A percentile compares a stretch with the other conserved stretches of the same genome.
phyloP scores from a whole-genome alignment of 2,797 vertebrate genomes.

The Myiothlypis chrysogaster region DNA sequence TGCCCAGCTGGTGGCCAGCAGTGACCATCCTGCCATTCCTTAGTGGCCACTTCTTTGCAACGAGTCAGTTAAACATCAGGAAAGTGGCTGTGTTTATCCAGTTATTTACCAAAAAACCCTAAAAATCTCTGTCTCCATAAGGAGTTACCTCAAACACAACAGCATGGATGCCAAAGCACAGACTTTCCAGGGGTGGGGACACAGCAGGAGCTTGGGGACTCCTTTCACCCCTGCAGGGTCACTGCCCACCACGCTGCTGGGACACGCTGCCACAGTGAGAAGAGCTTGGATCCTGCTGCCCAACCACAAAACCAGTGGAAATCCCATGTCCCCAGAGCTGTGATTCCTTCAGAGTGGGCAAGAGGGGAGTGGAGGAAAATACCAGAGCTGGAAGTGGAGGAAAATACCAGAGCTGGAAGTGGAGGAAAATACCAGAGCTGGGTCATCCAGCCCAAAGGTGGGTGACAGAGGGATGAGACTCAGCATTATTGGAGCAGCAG shows the following conservation, averaged over 20 bases:
- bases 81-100: background rate
- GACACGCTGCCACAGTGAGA: accelerated
- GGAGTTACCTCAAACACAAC: background rate
- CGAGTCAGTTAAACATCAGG: background rate
- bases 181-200: background rate
- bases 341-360: background rate
- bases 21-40: background rate
- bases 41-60: background rate
- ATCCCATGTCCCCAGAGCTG: accelerated
- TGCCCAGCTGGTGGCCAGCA: background rate
- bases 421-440: background rate
- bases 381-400: too few relatives aligned
- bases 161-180: accelerated
- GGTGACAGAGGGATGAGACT: background rate
- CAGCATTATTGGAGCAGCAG: accelerated
- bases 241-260: accelerated
- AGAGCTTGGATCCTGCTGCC: background rate
- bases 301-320: background rate
- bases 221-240: accelerated
- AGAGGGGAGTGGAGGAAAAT: background rate
- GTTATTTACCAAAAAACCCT: background rate
- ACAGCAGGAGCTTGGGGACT: background rate
- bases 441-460: background rate
- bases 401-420: background rate
- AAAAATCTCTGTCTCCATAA: background rate